phyloP scores from a whole-genome alignment of 2,888 invertebrate genomes.

The Amphipyra berbera region DNA sequence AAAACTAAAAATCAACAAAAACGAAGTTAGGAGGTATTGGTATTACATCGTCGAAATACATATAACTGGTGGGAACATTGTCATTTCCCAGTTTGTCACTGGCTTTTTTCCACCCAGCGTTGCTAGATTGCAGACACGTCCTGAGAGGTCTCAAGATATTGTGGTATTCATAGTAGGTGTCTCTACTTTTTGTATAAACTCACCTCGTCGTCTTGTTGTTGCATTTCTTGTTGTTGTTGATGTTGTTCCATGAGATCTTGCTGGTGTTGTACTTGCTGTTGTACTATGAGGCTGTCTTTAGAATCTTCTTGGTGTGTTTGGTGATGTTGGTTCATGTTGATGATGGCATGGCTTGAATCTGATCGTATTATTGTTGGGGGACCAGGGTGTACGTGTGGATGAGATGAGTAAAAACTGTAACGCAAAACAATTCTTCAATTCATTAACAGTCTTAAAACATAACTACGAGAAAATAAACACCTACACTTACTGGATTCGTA shows the following conservation, averaged over 20 bases:
- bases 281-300: slow-evolving; percentile 85
- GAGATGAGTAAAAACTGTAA: slow-evolving; percentile 86
- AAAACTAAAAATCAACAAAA: too few relatives aligned
- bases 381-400: slow-evolving; percentile 85
- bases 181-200: slow-evolving; percentile 7
- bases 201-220: slow-evolving; percentile 87
- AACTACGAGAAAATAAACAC: neutral
- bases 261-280: slow-evolving; percentile 86
- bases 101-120: too few relatives aligned
- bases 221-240: slow-evolving; percentile 83
- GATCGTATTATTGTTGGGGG: slow-evolving; percentile 85
- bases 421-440: slow-evolving; percentile 19
- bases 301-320: slow-evolving; percentile 81
- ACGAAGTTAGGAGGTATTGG: too few relatives aligned
- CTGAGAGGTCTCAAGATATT: neutral
- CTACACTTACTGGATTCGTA: too few relatives aligned
- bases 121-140: too few relatives aligned
- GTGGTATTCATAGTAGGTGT: neutral
- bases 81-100: too few relatives aligned
- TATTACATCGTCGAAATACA: too few relatives aligned
- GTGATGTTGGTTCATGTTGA: slow-evolving; percentile 86
- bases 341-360: slow-evolving; percentile 83
- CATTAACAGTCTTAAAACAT: slow-evolving; percentile 2
- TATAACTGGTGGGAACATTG: too few relatives aligned
- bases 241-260: slow-evolving; percentile 87